Evolutionary conservation across 2,797 vertebrate genomes (phyloP), one percentile per base, ranked within the genome.

Genomic region (Calcarius lapponicus): DNA sequence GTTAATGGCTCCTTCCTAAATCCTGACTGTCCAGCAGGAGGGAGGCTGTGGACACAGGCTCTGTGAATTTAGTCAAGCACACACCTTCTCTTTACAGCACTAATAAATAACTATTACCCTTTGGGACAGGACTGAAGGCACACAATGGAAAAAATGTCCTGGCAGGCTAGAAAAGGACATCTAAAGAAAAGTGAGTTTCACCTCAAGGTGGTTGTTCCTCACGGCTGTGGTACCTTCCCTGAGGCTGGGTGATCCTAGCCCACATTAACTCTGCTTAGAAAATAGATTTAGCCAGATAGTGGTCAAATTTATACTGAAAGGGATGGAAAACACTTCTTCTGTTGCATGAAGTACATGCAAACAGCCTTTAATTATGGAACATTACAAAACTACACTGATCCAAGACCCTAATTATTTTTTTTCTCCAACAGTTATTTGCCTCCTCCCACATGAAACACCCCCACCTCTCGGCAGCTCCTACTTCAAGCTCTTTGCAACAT

Each of bases 381-480:
- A 76, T 93, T 93, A 95, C 73, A 92, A 79, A 96, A 94, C 81
- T 69, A 70, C 60, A 38, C 82, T 79, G 26, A 93, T 90, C 70
- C 6, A 9, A 94, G 80, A 62, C 40, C 47, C 56, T 58, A 26
- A 42, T 81, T 76, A 72, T 79, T 83, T 73, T 79, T 70, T 74
- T 38, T 40, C 82, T 90, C 66, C 74, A 95, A 66, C 58, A 17
- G 9, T 84, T 92, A 94, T 84, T 92, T 96, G 80, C 92, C 74
- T 93, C 88, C 91, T 95, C 95, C 95, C 22, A 96, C 94, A 8
- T 88, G 76, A 91, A 95, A 90, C 92, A 88, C 95, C 43, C 87
- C 92, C 92, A 81, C 36, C 42, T 62, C 70, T 70, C 20, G 2
- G 88, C 78, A 93, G 90, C 92, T 92, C 94, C 88, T 86, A 75